Base-by-base conservation (phyloP, 1,140 invertebrate genomes). In the Elymnias hypermnestra region DNA sequence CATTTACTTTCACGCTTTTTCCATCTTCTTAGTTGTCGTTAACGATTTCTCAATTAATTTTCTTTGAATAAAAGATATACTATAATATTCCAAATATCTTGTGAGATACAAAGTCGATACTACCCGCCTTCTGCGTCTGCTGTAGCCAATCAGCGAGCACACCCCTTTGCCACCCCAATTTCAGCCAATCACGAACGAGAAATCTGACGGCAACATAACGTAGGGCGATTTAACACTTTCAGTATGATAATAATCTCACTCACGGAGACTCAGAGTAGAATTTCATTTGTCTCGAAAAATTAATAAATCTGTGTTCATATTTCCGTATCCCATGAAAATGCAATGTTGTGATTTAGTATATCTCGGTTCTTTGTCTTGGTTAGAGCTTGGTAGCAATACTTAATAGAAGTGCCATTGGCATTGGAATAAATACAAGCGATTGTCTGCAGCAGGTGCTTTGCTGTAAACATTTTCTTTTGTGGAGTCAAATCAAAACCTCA, bases 271-370 rank as follows among this genome's bases (percentile, higher is more conserved):
- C 59, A 61, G 45, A 44, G 33, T 47, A 22, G 6, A 31, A 23
- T 50, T 58, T 73, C 15, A 10, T 3, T 18, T 36, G 28, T 0
- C 7, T 19, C 1, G 0, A 5, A 44, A 61, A 43, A 61, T 73
- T 81, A 79, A 81, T 81, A 77, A 78, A 62, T 57, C 38, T 25
- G 19, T 37, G 18, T 40, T 53, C 46, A 72, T 62, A 64, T 64
- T 68, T 62, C 19, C 63, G 53, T 41, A 51, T 53, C 43, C 43
- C 33, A 36, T 53, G 59, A 53, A 67, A 58, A 48, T 67, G 62
- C 64, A 56, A 67, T 55, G 66, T 66, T 79, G 71, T 73, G 66
- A 81, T 83, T 74, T 78, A 83, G 78, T 81, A 51, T 28, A 42
- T 38, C 66, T 64, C 54, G 43, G 42, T 54, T 40, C 44, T 61